phyloP scores from a whole-genome alignment of 2,113 vertebrate species.

The Ptilorrhoa leucosticta region DNA sequence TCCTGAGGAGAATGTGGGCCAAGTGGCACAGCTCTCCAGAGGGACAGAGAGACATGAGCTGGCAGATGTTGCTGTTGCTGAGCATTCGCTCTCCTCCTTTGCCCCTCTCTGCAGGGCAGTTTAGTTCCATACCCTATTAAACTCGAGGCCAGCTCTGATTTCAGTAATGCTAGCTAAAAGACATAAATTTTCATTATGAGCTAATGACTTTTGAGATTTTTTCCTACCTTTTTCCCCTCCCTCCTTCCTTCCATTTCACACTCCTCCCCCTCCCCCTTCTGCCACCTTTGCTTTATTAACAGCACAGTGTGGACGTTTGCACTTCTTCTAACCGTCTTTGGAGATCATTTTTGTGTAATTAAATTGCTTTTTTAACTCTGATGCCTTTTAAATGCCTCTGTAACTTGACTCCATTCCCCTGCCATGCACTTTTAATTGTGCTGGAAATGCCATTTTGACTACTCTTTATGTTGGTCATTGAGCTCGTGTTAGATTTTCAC shows the following conservation, averaged over 20 bases:
- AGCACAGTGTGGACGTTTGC: background rate
- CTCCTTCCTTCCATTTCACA: background rate
- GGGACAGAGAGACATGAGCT: background rate
- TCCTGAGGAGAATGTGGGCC: background rate
- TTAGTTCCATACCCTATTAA: background rate
- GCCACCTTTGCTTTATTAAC: background rate
- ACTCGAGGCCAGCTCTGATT: background rate
- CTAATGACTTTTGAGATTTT: background rate
- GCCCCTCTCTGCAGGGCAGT: background rate
- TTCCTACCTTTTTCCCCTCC: background rate
- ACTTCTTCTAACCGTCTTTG: background rate
- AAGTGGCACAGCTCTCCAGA: background rate
- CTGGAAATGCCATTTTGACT: background rate
- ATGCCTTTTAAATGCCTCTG: background rate
- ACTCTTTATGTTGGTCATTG: background rate
- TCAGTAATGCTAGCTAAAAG: background rate
- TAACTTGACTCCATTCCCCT: background rate
- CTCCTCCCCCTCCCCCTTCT: background rate
- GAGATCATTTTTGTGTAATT: background rate
- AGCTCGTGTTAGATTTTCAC: background rate
- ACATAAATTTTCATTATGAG: background rate
- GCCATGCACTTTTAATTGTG: constrained; percentile 12
- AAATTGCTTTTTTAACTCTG: constrained; percentile 13
- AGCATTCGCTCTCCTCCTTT: background rate
- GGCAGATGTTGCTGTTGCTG: background rate